Conservation (phyloP, 2,888 invertebrate genomes). For the Cyclophora albipunctata region DNA sequence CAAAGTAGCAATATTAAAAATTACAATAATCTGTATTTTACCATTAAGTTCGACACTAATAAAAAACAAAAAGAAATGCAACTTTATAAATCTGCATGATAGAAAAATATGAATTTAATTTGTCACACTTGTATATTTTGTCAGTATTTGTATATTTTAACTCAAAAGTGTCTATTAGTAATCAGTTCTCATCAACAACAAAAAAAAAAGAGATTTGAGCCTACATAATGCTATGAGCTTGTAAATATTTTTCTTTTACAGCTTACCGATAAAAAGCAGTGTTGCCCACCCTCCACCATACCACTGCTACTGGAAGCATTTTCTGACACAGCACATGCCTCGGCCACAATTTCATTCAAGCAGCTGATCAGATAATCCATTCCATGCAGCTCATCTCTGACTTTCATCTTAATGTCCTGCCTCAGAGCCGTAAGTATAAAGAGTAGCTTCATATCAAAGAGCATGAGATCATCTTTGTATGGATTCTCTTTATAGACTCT, state of each 20-base stretch:
- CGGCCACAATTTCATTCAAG: constrained; percentile 78
- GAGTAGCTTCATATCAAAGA: constrained; percentile 90
- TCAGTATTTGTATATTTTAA: too few relatives aligned
- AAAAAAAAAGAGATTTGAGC: too few relatives aligned
- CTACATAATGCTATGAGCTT: too few relatives aligned
- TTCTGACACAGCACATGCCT: constrained; percentile 36
- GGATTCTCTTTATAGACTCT: constrained; percentile 79
- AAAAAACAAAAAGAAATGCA: too few relatives aligned
- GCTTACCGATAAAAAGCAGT: constrained; percentile 43
- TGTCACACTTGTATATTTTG: too few relatives aligned
- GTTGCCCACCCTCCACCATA: constrained; percentile 25
- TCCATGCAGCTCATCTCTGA: constrained; percentile 81
- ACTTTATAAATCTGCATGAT: too few relatives aligned
- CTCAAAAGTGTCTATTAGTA: too few relatives aligned
- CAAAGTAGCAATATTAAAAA: neutral
- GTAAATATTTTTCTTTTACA: too few relatives aligned
- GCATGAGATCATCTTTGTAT: constrained; percentile 82
- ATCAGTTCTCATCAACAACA: too few relatives aligned
- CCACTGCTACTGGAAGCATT: constrained; percentile 33
- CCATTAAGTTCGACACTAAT: too few relatives aligned
- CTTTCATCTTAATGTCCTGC: constrained; percentile 78
- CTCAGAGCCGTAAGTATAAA: constrained; percentile 92
- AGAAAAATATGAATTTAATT: too few relatives aligned
- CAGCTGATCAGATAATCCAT: constrained; percentile 80
- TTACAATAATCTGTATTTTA: neutral